Evolutionary conservation across 1,140 invertebrate genomes (phyloP).

Genomic region (Caenorhabditis briggsae): DNA sequence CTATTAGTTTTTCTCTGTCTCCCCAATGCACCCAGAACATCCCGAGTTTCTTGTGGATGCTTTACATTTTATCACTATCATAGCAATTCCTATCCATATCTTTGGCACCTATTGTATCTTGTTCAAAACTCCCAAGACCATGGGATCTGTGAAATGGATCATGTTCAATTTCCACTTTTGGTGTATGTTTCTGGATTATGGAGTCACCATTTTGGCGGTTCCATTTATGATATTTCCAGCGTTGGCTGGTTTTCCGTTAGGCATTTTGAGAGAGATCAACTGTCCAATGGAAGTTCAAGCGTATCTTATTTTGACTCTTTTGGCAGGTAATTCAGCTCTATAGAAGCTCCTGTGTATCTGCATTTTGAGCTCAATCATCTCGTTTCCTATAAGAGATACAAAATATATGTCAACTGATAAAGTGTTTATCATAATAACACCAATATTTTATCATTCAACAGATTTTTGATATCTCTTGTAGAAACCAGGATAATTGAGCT

Average conservation of each 20-base stretch:
- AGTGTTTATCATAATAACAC: no score
- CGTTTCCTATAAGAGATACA: no score
- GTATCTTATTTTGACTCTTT: background rate
- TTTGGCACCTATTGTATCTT: conserved; percentile 19
- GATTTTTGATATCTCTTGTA: no score
- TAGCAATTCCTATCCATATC: background rate
- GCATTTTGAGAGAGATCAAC: background rate
- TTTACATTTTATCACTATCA: background rate
- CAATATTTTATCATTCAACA: no score
- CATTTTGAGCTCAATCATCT: no score
- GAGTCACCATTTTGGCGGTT: background rate
- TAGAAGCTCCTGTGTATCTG: background rate
- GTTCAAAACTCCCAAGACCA: background rate
- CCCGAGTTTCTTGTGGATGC: background rate
- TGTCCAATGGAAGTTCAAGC: background rate
- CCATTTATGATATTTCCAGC: background rate
- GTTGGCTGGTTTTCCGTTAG: conserved; percentile 7
- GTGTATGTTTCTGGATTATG: background rate
- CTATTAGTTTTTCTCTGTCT: background rate
- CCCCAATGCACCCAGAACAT: background rate
- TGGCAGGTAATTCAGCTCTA: background rate
- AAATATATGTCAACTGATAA: no score
- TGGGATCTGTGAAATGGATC: background rate
- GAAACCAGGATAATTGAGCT: no score
- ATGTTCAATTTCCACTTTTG: conserved; percentile 2